These are phyloP conservation scores for Siderastrea radians DNA, from an alignment of 92 coral and sea anemone species.

Conservation along the genomic window DNA sequence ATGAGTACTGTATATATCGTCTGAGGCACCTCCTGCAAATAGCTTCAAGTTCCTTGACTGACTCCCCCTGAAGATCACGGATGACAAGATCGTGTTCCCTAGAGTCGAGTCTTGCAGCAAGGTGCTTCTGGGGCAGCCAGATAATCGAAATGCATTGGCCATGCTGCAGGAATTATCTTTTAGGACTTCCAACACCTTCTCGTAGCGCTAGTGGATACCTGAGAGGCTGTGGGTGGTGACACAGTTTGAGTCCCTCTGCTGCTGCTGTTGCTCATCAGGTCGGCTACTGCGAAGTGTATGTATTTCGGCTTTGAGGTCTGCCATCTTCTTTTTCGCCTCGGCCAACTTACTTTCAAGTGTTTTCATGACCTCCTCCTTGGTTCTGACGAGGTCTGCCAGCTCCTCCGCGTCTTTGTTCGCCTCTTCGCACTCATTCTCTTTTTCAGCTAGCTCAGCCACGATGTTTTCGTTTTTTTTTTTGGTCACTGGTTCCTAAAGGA, in stretches of 20 bases:
- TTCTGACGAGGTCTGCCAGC: slow-evolving; percentile 3
- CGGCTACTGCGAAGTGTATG: background rate
- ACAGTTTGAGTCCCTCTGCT: background rate
- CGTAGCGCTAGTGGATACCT: background rate
- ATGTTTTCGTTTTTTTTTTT: too few relatives aligned
- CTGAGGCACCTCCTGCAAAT: background rate
- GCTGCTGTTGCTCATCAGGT: background rate
- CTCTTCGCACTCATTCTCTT: background rate
- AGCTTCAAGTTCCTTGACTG: slow-evolving; percentile 1
- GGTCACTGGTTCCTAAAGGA: too few relatives aligned
- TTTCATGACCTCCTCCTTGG: background rate
- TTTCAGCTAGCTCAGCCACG: background rate
- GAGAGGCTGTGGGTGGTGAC: background rate
- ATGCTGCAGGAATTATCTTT: slow-evolving; percentile 5
- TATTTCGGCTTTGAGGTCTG: background rate
- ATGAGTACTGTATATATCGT: background rate
- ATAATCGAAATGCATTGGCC: slow-evolving; percentile 5
- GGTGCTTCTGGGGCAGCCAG: background rate
- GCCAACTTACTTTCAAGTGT: background rate
- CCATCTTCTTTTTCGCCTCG: background rate
- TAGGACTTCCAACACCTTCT: background rate
- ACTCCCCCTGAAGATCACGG: background rate
- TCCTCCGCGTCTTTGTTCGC: background rate
- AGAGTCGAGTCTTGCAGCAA: too few relatives aligned
- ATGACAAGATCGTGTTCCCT: too few relatives aligned